phyloP scores from a whole-genome alignment of 1,140 invertebrate species.

The Rhynchophorus ferrugineus region DNA sequence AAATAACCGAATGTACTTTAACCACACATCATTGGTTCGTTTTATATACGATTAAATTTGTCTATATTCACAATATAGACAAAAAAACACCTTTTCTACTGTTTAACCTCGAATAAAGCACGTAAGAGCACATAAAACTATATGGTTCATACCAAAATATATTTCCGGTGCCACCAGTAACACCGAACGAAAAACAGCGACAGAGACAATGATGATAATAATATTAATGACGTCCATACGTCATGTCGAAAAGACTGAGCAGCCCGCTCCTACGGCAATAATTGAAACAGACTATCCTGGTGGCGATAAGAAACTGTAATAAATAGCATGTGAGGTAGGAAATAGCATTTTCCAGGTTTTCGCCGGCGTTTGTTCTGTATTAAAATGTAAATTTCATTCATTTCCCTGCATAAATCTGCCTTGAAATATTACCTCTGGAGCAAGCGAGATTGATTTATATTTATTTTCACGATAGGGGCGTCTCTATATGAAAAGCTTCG shows the following conservation, averaged over 20 bases:
- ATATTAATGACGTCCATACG: neutral
- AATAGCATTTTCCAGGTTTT: slow-evolving; percentile 27
- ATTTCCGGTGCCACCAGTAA: too few relatives aligned
- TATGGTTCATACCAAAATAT: too few relatives aligned
- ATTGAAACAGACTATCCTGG: slow-evolving; percentile 8
- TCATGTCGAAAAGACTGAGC: neutral
- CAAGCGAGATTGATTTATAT: slow-evolving; percentile 27
- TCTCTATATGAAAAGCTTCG: slow-evolving; percentile 3
- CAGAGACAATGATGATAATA: too few relatives aligned
- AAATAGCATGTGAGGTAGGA: slow-evolving; percentile 21
- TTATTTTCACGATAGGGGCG: slow-evolving; percentile 4
- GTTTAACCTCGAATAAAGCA: too few relatives aligned
- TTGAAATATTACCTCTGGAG: slow-evolving; percentile 26
- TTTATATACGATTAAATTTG: too few relatives aligned
- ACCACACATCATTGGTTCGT: too few relatives aligned
- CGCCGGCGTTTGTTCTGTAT: slow-evolving; percentile 29
- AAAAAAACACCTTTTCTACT: too few relatives aligned
- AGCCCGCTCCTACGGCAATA: neutral
- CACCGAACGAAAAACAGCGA: too few relatives aligned
- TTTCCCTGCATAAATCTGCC: slow-evolving; percentile 27
- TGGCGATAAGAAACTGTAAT: slow-evolving; percentile 17
- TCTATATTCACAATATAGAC: too few relatives aligned
- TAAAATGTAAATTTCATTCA: slow-evolving; percentile 32
- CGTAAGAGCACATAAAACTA: too few relatives aligned
- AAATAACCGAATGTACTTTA: too few relatives aligned